These are phyloP conservation scores for Hydrozoanthus tunicans DNA, from an alignment of 64 coral and sea anemone genomes.

Conservation along the genomic window DNA sequence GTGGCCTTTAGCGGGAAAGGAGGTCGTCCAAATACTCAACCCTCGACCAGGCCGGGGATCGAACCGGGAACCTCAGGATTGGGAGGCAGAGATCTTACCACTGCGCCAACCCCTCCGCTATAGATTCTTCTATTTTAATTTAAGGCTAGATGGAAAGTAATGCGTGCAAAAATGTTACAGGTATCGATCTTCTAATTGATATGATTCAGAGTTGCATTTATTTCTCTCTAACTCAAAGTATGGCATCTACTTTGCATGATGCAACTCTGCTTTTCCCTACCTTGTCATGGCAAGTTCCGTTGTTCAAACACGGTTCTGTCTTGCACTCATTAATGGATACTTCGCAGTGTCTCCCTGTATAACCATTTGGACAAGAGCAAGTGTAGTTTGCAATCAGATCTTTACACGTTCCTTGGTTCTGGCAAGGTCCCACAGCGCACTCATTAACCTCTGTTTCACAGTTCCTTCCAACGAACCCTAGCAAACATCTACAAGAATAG, in stretches of 20 bases:
- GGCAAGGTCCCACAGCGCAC: slow-evolving; percentile 47
- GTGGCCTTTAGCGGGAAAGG: too few species aligned
- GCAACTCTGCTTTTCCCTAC: neutral
- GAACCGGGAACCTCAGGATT: too few species aligned
- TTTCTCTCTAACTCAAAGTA: neutral
- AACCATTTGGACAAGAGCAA: slow-evolving; percentile 46
- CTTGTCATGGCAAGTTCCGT: slow-evolving; percentile 56
- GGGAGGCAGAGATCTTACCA: too few species aligned
- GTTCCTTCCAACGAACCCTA: slow-evolving; percentile 31
- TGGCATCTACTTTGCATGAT: neutral
- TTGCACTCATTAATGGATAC: slow-evolving; percentile 33
- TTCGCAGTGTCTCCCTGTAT: slow-evolving; percentile 52
- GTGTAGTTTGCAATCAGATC: slow-evolving; percentile 49
- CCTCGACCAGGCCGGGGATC: too few species aligned
- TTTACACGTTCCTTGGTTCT: slow-evolving; percentile 30
- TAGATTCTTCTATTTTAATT: neutral
- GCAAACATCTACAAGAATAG: slow-evolving; percentile 27
- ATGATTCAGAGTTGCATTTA: neutral
- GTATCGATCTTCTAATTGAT: neutral
- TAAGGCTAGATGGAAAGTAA: neutral
- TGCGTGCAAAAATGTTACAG: neutral
- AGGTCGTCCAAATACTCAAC: too few species aligned
- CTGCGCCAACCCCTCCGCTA: too few species aligned
- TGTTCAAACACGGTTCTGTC: slow-evolving; percentile 50
- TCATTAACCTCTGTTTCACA: slow-evolving; percentile 55